Base-by-base conservation (phyloP, 92 coral and sea anemone genomes). In the Desmophyllum pertusum region DNA sequence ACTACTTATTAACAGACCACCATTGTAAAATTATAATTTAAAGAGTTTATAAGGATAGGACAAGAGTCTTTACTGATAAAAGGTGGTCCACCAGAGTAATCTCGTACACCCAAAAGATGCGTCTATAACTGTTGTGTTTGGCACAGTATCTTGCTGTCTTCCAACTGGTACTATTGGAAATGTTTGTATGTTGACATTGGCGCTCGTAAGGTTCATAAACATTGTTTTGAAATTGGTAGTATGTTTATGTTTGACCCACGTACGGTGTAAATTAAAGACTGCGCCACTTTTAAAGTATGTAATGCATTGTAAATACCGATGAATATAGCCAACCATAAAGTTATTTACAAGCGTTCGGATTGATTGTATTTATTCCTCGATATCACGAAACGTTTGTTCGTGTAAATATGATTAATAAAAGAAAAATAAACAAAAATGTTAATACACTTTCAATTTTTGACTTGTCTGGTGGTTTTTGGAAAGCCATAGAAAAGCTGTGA, bases 331-430 rank as follows among this genome's bases (percentile, higher is more conserved):
- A 37, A 13, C 55, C 59, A 30, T 63, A 1, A 63, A 43, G 70
- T 19, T 78, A 78, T 65, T 78, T 64, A 29, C 66, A n/a, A 67
- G 67, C 66, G 66, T 69, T 29, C 55, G 48, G 29, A 30, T 40
- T 59, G 67, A 37, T 77, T 39, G 39, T 65, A 79, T 79, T 79
- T 79, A 79, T 79, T 79, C 84, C 17, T 50, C 43, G 33, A 11
- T 30, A 33, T 38, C 29, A 63, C 43, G 69, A 50, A 10, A 18
- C 42, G 46, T 67, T 14, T 67, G 65, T 8, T 80, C 40, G 27
- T 80, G 76, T 68, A 80, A 80, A 79, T 79, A 79, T 79, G 71
- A 64, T 59, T 19, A 72, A n/a, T n/a, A n/a, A n/a, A 77, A 78
- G 71, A 40, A 76, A 76, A 6, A 29, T 10, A 41, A 35, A 42